Evolutionary conservation across 2,113 vertebrate species (phyloP).

Genomic region (Piprites chloris): DNA sequence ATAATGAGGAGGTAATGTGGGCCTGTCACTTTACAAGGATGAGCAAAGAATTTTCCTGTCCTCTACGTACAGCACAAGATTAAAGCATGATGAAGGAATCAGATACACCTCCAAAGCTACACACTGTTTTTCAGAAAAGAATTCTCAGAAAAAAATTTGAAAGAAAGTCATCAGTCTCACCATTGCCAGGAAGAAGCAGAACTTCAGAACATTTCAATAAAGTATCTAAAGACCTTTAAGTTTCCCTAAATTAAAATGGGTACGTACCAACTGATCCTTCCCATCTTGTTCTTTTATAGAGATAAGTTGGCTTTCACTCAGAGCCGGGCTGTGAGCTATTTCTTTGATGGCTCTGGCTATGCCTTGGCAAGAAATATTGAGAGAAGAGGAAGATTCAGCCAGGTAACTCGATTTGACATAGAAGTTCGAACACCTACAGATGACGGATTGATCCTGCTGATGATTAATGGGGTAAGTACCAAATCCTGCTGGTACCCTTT

Average conservation of each 20-base stretch:
- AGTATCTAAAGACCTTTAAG: not conserved
- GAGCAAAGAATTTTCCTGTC: not conserved
- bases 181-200: not conserved
- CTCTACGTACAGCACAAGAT: not conserved
- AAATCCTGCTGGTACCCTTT: not conserved
- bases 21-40: not conserved
- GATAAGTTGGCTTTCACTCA: slow-evolving; percentile 95
- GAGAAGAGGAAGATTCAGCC: slow-evolving; percentile 80
- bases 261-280: not conserved
- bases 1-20: not conserved
- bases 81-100: not conserved
- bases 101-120: not conserved
- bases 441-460: slow-evolving; percentile 85
- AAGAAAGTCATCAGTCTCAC: not conserved
- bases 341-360: slow-evolving; percentile 94
- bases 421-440: slow-evolving; percentile 90
- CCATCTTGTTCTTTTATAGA: slow-evolving; percentile 57
- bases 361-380: slow-evolving; percentile 90
- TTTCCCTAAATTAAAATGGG: not conserved
- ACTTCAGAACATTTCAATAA: not conserved
- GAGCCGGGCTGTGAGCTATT: slow-evolving; percentile 90
- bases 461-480: slow-evolving; percentile 88
- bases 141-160: not conserved
- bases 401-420: slow-evolving; percentile 94
- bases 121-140: not conserved